A percentile compares a stretch with the other conserved stretches of the same genome.
phyloP scores from a whole-genome alignment of 2,797 vertebrate genomes.

The Pachyuromys duprasi region DNA sequence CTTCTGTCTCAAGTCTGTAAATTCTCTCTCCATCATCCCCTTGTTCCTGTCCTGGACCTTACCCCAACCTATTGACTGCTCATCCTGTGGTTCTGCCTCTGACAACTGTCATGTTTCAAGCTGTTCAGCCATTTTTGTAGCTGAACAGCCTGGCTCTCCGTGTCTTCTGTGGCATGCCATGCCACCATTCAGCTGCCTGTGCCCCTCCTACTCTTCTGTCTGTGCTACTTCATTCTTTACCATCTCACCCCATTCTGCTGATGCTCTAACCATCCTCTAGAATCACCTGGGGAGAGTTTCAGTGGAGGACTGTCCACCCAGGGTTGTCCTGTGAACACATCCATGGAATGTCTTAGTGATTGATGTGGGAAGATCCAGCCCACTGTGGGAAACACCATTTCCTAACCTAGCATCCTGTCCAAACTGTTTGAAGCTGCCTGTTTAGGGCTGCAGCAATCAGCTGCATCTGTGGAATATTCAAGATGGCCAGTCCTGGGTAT shows the following conservation, averaged over 20 bases:
- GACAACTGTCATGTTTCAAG: too few species aligned
- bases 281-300: not conserved
- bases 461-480: not conserved
- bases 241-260: not conserved
- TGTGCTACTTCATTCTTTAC: not conserved
- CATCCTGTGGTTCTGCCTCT: not conserved
- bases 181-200: not conserved
- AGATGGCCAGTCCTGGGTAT: not conserved
- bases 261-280: too few species aligned
- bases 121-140: not conserved
- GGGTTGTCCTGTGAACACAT: not conserved
- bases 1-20: not conserved
- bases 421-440: not conserved
- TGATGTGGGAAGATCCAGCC: not conserved
- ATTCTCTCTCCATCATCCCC: not conserved
- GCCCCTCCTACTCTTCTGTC: not conserved
- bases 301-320: not conserved
- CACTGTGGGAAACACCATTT: not conserved
- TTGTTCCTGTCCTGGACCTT: not conserved
- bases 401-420: not conserved
- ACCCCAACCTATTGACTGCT: not conserved
- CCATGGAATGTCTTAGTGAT: not conserved
- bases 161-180: not conserved
- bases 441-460: not conserved
- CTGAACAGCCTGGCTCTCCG: not conserved